Percentiles rank a stretch among this genome's conserved stretches.
Evolutionary conservation across 2,888 invertebrate species (phyloP).

Genomic region (Imbricaverruca yamaguchii): DNA sequence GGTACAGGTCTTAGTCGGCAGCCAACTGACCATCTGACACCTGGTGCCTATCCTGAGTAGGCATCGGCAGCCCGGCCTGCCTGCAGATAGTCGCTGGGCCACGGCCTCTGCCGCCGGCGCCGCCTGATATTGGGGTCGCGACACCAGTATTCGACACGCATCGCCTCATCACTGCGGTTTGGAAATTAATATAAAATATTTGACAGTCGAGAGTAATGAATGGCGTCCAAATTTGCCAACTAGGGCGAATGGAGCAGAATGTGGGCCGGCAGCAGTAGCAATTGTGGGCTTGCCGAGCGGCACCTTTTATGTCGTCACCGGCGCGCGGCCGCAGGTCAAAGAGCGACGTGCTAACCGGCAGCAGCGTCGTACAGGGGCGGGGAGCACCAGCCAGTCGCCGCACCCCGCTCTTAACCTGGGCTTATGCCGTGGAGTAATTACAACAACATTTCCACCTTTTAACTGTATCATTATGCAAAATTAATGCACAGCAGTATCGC

Average conservation of each 20-base stretch:
- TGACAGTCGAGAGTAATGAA: background rate
- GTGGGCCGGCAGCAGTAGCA: too few relatives aligned
- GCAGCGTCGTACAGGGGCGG: too few relatives aligned
- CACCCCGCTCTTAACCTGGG: background rate
- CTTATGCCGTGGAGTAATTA: background rate
- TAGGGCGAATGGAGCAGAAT: too few relatives aligned
- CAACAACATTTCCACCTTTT: constrained; percentile 21
- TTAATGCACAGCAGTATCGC: background rate
- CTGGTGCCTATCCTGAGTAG: too few relatives aligned
- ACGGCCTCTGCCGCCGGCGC: background rate
- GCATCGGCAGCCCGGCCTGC: too few relatives aligned
- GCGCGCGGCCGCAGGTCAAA: background rate
- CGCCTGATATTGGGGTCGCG: constrained; percentile 9
- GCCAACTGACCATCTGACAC: too few relatives aligned
- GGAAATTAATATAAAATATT: background rate
- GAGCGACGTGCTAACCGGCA: background rate
- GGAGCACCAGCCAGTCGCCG: too few relatives aligned
- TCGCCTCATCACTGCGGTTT: background rate
- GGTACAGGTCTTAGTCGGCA: too few relatives aligned
- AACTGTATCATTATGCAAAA: constrained; percentile 18
- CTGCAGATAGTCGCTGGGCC: too few relatives aligned
- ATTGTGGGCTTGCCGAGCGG: background rate
- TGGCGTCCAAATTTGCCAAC: background rate
- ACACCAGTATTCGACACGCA: constrained; percentile 9
- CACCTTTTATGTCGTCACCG: background rate